These are phyloP conservation scores for Oscheius sp. DNA, from an alignment of 2,888 invertebrate genomes.

Conservation along the genomic window DNA sequence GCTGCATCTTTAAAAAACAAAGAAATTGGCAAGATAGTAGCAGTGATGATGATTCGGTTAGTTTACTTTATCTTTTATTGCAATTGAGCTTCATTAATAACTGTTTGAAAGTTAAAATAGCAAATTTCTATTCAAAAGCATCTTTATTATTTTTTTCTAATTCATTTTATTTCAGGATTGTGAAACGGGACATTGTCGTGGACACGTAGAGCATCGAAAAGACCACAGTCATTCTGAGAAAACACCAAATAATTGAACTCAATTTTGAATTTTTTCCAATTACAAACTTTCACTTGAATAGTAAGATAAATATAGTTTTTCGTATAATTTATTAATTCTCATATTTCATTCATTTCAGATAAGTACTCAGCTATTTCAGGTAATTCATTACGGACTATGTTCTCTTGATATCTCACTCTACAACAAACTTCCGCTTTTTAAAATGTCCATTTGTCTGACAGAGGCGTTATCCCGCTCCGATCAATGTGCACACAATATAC, in stretches of 20 bases:
- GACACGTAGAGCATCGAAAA: constrained; percentile 59
- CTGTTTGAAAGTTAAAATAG: neutral
- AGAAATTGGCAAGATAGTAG: constrained; percentile 60
- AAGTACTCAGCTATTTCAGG: too few species aligned
- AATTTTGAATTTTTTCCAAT: neutral
- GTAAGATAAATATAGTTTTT: neutral
- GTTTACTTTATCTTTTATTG: constrained; percentile 20
- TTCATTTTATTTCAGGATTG: constrained; percentile 55
- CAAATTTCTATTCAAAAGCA: neutral
- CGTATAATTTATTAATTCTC: neutral
- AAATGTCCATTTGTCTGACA: neutral
- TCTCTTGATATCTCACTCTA: too few species aligned
- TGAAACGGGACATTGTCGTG: constrained; percentile 67
- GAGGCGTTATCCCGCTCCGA: neutral
- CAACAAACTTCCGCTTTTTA: too few species aligned
- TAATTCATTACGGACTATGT: too few species aligned
- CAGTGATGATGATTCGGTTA: constrained; percentile 41
- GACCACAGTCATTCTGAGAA: neutral
- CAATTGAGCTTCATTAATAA: neutral
- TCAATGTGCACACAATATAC: neutral
- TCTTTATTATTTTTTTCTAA: neutral
- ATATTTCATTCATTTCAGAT: too few species aligned
- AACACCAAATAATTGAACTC: too few species aligned
- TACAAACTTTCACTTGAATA: neutral
- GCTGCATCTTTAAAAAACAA: constrained; percentile 67